Evolutionary conservation across 2,888 invertebrate genomes (phyloP), one percentile per base, ranked within the genome.

Genomic region (Lithophane leautieri): DNA sequence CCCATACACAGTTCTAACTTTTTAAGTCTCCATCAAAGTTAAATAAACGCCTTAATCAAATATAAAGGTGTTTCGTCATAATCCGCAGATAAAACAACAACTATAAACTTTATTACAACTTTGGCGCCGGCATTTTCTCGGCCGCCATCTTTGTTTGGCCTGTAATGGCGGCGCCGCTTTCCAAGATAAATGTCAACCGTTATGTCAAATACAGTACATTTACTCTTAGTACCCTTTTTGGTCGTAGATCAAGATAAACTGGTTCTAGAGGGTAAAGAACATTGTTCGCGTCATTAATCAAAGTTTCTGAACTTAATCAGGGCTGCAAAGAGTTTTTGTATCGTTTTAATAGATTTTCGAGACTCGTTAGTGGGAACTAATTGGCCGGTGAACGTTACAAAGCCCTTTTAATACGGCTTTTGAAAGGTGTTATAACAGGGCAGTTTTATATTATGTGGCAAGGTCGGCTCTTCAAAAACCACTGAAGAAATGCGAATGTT

Each of bases 321-420:
- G 58, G 58, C 50, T 78, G 67, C 65, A 75, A 74, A 81, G 50
- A 84, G 76, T 75, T 79, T 84, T 73, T 84, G 82, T 85, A 72
- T 79, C 65, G 79, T 75, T 82, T 82, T 71, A 79, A 86, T 79
- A 77, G 70, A 74, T 68, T 86, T 77, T 70, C 62, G 73, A 50
- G 63, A 34, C 65, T 84, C 81, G 61, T 85, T 82, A 79, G 85
- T 73, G 72, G n/a, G 4, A 52, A 54, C 54, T 76, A 82, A 79
- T 79, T 82, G 42, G 73, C 76, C 85, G 73, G 76, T 70, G 65
- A 77, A 65, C 47, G 56, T 76, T 79, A 73, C 73, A 73, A 84
- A 76, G 78, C 40, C 4, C 4, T 52, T 74, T 81, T 56, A 62
- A 66, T 44, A 50, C 60, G 12, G 42, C 52, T 65, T 70, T 71